phyloP scores from a whole-genome alignment of 2,888 invertebrate genomes.

The Sinodicranocentrus sp. region DNA sequence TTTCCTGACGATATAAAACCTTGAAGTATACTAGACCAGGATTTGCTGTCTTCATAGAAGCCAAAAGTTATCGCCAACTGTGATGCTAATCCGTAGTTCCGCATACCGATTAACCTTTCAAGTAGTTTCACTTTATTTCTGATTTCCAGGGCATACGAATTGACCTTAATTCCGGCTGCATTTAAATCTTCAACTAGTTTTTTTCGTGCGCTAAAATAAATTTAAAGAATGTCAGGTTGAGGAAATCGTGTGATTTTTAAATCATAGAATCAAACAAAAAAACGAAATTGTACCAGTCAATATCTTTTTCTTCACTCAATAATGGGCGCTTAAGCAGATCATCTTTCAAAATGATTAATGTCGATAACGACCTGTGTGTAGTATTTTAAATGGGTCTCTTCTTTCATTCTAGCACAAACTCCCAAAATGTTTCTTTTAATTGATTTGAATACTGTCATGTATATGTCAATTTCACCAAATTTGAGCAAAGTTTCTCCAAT shows the following conservation, averaged over 20 bases:
- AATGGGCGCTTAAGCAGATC: background rate
- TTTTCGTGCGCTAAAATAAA: constrained; percentile 61
- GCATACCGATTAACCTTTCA: constrained; percentile 57
- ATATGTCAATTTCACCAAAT: constrained; percentile 70
- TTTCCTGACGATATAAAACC: constrained; percentile 66
- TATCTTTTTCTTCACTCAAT: background rate
- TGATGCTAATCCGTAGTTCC: constrained; percentile 66
- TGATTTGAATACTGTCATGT: constrained; percentile 33
- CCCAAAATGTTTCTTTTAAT: constrained; percentile 7
- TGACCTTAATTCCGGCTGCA: constrained; percentile 66
- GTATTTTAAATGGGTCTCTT: background rate
- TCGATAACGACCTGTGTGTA: background rate
- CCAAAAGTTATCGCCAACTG: constrained; percentile 71
- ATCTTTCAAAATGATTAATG: constrained; percentile 13
- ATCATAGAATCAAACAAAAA: background rate
- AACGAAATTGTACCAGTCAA: constrained; percentile 23
- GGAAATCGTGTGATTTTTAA: background rate
- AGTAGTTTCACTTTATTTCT: constrained; percentile 71
- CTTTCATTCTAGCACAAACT: background rate
- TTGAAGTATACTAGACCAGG: constrained; percentile 71
- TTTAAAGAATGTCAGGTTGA: constrained; percentile 3
- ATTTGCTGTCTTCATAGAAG: constrained; percentile 49
- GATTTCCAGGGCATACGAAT: constrained; percentile 72
- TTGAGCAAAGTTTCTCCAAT: constrained; percentile 61
- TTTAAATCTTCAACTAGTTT: constrained; percentile 64